Conservation (phyloP, 1,140 invertebrate species). For the Caenorhabditis briggsae region DNA sequence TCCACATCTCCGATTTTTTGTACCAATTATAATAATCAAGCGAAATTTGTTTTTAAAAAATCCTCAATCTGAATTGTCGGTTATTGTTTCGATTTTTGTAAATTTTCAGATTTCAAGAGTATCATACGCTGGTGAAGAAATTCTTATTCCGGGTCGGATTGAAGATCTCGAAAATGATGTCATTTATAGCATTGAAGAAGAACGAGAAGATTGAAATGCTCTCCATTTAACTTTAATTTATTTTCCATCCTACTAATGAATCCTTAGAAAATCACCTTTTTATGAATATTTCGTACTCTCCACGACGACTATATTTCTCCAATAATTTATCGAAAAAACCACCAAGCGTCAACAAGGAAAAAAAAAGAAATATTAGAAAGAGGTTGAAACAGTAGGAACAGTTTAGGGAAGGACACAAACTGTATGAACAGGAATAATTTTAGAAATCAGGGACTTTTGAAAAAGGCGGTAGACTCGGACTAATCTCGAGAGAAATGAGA, state of each 20-base stretch:
- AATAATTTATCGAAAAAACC: conserved; percentile 52
- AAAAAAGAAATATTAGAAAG: not conserved
- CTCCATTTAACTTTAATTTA: too few species aligned
- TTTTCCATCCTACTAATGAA: too few species aligned
- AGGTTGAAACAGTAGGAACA: conserved; percentile 15
- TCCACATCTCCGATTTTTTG: too few species aligned
- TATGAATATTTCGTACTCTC: too few species aligned
- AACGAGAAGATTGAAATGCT: conserved; percentile 25
- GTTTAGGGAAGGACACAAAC: not conserved
- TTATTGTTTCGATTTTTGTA: not conserved
- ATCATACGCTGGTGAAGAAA: conserved; percentile 40
- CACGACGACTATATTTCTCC: not conserved
- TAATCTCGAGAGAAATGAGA: not conserved
- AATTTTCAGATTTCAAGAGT: conserved; percentile 26
- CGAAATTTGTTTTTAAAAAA: too few species aligned
- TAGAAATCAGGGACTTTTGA: not conserved
- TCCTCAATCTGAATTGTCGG: too few species aligned
- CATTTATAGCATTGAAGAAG: conserved; percentile 57
- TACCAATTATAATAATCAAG: too few species aligned
- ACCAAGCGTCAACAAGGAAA: conserved; percentile 18
- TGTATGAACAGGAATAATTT: not conserved
- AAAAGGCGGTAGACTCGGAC: not conserved
- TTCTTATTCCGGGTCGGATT: conserved; percentile 38
- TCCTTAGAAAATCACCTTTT: too few species aligned
- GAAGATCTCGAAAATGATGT: conserved; percentile 56